Evolutionary conservation across 2,797 vertebrate species (phyloP).

Genomic region (Coreius guichenoti): DNA sequence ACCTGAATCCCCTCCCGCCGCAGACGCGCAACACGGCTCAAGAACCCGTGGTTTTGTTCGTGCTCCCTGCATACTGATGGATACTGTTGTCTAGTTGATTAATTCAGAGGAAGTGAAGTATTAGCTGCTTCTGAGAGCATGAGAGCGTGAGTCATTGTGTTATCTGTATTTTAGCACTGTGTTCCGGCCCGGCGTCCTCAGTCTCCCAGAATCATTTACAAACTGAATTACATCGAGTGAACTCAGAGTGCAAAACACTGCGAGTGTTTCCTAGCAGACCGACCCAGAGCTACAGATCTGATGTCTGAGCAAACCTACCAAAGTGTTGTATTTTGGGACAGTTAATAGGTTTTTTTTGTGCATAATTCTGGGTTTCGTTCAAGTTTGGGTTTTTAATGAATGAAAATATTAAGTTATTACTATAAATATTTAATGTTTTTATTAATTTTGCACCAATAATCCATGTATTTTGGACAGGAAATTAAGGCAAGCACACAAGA

Average conservation of each 20-base stretch:
- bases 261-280: conserved; percentile 27
- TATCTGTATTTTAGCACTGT: conserved; percentile 4
- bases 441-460: neutral
- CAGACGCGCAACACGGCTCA: conserved; percentile 26
- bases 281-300: neutral
- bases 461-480: conserved; percentile 4
- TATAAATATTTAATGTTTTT: conserved; percentile 21
- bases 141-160: conserved; percentile 1
- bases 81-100: conserved; percentile 47
- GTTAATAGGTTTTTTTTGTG: neutral
- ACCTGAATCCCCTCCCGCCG: conserved; percentile 68
- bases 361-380: neutral
- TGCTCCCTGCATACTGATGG: conserved; percentile 54
- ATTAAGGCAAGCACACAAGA: neutral
- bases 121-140: neutral
- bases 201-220: conserved; percentile 32
- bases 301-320: neutral
- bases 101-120: conserved; percentile 40
- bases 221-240: conserved; percentile 45
- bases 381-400: neutral
- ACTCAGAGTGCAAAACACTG: conserved; percentile 19
- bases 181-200: neutral
- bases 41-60: neutral
- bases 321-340: neutral
- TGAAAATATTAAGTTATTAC: neutral